Evolutionary conservation across 1,140 invertebrate genomes (phyloP).

Genomic region (Bombus pyrosoma): DNA sequence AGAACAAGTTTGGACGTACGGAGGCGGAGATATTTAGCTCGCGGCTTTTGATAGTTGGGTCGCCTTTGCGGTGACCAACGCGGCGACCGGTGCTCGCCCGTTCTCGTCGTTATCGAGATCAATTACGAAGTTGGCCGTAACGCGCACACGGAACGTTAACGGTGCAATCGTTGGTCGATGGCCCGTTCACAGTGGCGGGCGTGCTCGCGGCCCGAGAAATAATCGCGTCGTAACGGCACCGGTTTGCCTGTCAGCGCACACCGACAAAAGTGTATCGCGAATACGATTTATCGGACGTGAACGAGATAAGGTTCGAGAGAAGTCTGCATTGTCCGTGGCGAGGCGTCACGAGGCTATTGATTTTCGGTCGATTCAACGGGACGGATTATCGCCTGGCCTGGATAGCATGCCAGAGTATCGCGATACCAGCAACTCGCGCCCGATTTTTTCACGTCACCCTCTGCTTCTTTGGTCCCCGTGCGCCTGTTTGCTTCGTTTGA

Average conservation of each 20-base stretch:
- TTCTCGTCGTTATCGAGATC: constrained; percentile 54
- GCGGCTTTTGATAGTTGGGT: no score
- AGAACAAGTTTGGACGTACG: no score
- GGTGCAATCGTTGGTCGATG: constrained; percentile 20
- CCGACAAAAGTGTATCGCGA: constrained; percentile 57
- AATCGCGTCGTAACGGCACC: constrained; percentile 41
- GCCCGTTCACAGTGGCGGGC: constrained; percentile 2
- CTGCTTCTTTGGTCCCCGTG: not conserved
- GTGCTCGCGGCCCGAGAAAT: constrained; percentile 46
- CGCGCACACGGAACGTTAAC: constrained; percentile 52
- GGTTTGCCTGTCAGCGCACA: constrained; percentile 34
- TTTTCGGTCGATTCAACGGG: constrained; percentile 27
- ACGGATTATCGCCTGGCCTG: constrained; percentile 18
- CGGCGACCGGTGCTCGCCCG: constrained; percentile 10
- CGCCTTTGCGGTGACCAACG: not conserved
- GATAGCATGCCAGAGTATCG: not conserved
- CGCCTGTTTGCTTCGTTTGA: not conserved
- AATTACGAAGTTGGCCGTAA: constrained; percentile 50
- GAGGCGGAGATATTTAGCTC: not conserved
- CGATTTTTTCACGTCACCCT: not conserved
- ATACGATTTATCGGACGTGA: constrained; percentile 62
- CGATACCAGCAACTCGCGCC: not conserved
- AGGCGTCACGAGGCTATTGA: constrained; percentile 28
- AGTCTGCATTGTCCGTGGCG: constrained; percentile 44
- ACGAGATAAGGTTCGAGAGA: constrained; percentile 60